A percentile compares a stretch with the other conserved stretches of the same genome.
These are phyloP conservation scores for Sphinx pinastri DNA, from an alignment of 2,888 invertebrate genomes.

Conservation along the genomic window DNA sequence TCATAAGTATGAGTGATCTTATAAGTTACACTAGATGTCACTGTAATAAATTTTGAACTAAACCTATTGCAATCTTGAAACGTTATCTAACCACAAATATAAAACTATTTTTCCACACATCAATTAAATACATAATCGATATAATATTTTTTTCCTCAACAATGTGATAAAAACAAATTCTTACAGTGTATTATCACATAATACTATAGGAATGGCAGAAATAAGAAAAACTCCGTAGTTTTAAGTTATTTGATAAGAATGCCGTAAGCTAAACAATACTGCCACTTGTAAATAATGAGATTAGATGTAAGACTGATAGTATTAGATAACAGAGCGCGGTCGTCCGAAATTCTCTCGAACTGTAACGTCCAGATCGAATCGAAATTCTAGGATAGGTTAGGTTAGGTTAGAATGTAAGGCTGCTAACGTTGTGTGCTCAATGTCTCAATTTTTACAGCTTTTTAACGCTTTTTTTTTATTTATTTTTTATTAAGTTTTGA, in stretches of 20 bases:
- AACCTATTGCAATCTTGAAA: not conserved
- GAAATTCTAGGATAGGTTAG: constrained; percentile 49
- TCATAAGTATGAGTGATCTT: not conserved
- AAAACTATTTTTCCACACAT: no score
- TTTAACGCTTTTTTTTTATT: not conserved
- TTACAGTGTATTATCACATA: not conserved
- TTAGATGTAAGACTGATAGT: constrained; percentile 26
- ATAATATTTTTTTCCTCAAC: no score
- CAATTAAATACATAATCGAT: no score
- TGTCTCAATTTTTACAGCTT: not conserved
- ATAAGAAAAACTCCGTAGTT: not conserved
- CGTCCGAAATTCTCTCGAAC: constrained; percentile 68
- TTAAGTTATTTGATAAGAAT: constrained; percentile 21
- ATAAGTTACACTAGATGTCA: not conserved
- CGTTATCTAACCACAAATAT: no score
- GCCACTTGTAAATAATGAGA: constrained; percentile 63
- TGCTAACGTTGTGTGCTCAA: constrained; percentile 12
- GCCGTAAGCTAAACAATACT: constrained; percentile 74
- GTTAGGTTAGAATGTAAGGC: constrained; percentile 15
- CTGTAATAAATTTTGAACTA: not conserved
- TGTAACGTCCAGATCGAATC: constrained; percentile 70
- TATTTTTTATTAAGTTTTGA: no score
- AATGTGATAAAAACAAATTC: no score
- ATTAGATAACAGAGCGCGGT: constrained; percentile 34
- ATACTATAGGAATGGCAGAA: not conserved